Base-by-base conservation (phyloP, 2,888 invertebrate species). In the Drosophila nr. perissopoda region DNA sequence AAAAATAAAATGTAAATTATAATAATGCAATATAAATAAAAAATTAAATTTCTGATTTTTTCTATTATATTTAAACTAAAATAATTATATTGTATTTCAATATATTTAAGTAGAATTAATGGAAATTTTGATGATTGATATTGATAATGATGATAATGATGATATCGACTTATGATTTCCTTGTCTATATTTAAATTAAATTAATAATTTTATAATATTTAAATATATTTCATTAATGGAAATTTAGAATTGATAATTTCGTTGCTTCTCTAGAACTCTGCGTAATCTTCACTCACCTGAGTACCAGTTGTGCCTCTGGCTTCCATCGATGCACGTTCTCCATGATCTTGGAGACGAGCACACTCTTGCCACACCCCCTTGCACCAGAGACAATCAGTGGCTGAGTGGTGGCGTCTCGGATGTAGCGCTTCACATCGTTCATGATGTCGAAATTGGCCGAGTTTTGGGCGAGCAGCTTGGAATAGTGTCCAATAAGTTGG, bases 341-440 rank as follows among this genome's bases (percentile, higher is more conserved):
- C 56, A 95, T 95, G 13, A 96, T 95, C 75, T 96, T 94, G 1
- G 97, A 96, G 42, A 97, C 94, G 8, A 97, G 93, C 1, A 96
- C 96, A 5, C 97, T 97, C 93, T 97, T 97, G 1, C 97, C 97
- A 92, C 96, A 96, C 16, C 97, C 97, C n/a, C 95, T 95, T 33
- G 96, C 95, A 0, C 97, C 97, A 72, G 96, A 95, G 67, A 98
- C 93, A 18, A 97, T 95, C 69, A 97, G 92, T 0, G 97, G 97
- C 61, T 90, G 85, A 2, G 87, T 56, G 33, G 90, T 89, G 11
- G 73, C 80, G 59, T 91, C 91, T 33, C 91, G 83, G 18, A 96
- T 94, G 84, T 96, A 96, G 68, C 89, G 90, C 81, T 92, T 91
- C 29, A 93, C 83, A 66, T 91, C 91, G 42, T 93, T 92, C 89